A percentile compares a stretch with the other conserved stretches of the same genome.
Evolutionary conservation across 2,113 vertebrate species (phyloP).

Genomic region (Tricholaema leucomelas): DNA sequence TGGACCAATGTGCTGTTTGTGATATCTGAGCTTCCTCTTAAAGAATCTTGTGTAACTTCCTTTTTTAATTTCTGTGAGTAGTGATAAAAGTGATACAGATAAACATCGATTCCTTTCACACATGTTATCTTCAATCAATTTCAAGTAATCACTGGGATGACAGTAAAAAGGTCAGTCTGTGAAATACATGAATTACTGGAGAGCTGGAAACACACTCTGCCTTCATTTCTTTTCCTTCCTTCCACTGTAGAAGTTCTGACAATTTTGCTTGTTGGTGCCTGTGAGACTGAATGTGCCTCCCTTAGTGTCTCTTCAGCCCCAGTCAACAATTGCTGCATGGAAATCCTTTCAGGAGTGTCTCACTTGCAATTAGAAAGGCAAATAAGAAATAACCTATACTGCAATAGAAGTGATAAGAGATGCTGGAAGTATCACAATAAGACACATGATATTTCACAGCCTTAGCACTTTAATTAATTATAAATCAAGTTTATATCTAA

Average conservation of each 20-base stretch:
- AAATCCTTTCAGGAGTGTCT: slow-evolving; percentile 6
- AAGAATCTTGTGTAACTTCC: not conserved
- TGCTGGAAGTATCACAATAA: not conserved
- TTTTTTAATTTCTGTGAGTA: not conserved
- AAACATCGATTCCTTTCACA: not conserved
- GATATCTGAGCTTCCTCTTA: not conserved
- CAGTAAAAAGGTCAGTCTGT: not conserved
- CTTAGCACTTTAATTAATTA: not conserved
- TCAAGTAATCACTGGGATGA: not conserved
- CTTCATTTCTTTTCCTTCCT: not conserved
- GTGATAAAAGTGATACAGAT: not conserved
- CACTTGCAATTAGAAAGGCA: slow-evolving; percentile 22
- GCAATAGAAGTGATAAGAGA: not conserved
- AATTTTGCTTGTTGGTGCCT: not conserved
- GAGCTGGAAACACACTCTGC: not conserved
- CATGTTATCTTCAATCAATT: not conserved
- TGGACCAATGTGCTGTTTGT: not conserved
- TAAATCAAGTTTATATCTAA: not conserved
- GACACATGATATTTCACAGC: not conserved
- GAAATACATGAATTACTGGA: not conserved
- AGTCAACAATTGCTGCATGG: not conserved
- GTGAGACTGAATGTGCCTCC: fast-evolving
- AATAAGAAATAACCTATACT: not conserved
- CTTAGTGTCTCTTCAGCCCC: not conserved
- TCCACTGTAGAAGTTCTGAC: not conserved